Percentiles rank a stretch among this genome's conserved stretches.
Evolutionary conservation across 2,113 vertebrate species (phyloP).

Genomic region (Cochlearius cochlearius): DNA sequence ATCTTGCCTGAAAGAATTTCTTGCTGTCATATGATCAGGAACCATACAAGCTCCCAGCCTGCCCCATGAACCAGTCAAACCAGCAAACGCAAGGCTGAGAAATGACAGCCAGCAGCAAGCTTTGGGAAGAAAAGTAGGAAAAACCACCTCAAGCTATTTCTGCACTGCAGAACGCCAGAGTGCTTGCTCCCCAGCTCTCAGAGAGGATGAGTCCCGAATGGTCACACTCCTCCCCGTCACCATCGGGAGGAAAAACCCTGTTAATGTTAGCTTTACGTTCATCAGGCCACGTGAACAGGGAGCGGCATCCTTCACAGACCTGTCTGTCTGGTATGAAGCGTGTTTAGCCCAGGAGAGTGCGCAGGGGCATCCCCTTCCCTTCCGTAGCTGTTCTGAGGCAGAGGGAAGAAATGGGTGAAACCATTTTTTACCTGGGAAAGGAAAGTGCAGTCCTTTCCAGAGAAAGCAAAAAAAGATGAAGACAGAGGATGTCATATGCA

Average conservation of each 20-base stretch:
- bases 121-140: background rate
- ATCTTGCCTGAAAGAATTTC: background rate
- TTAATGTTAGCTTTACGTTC: background rate
- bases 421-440: background rate
- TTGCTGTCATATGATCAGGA: background rate
- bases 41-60: background rate
- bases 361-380: background rate
- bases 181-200: background rate
- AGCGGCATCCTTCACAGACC: background rate
- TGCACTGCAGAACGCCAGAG: background rate
- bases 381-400: background rate
- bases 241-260: background rate
- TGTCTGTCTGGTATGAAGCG: background rate
- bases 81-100: background rate
- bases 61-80: background rate
- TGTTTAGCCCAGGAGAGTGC: background rate
- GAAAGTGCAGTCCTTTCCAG: background rate
- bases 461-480: background rate
- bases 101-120: background rate
- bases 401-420: background rate
- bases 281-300: background rate
- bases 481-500: background rate
- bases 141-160: background rate
- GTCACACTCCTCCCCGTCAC: background rate
- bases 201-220: background rate